phyloP scores from a whole-genome alignment of 1,140 invertebrate genomes.

The Diachasmimorpha longicaudata region DNA sequence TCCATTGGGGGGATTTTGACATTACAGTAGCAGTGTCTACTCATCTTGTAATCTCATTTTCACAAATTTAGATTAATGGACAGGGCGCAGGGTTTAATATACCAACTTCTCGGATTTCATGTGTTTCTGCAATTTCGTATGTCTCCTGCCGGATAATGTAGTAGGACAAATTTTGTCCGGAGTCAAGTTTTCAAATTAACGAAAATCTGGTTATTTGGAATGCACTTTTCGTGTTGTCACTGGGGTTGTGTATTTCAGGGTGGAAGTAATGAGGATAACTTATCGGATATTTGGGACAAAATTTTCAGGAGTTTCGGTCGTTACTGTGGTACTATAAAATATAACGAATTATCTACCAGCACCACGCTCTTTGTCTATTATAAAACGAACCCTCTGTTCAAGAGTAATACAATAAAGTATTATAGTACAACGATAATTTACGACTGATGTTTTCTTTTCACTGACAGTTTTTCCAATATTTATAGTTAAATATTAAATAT shows the following conservation, averaged over 20 bases:
- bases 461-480: no score
- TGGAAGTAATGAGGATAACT: neutral
- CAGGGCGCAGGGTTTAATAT: neutral
- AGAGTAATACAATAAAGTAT: no score
- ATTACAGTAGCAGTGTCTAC: neutral
- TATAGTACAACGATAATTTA: no score
- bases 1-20: neutral
- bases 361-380: neutral
- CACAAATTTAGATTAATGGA: neutral
- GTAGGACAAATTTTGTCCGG: neutral
- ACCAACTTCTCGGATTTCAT: neutral
- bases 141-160: neutral
- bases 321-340: neutral
- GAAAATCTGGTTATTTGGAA: neutral
- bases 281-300: neutral
- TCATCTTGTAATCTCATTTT: neutral
- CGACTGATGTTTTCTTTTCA: no score
- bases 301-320: neutral
- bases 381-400: no score
- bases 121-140: neutral
- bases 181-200: constrained; percentile 2
- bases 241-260: neutral
- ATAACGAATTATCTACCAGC: neutral
- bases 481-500: no score
- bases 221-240: neutral